Percentiles rank a stretch among this genome's conserved stretches.
Evolutionary conservation across 2,888 invertebrate species (phyloP).

Genomic region (Amitus sp.): DNA sequence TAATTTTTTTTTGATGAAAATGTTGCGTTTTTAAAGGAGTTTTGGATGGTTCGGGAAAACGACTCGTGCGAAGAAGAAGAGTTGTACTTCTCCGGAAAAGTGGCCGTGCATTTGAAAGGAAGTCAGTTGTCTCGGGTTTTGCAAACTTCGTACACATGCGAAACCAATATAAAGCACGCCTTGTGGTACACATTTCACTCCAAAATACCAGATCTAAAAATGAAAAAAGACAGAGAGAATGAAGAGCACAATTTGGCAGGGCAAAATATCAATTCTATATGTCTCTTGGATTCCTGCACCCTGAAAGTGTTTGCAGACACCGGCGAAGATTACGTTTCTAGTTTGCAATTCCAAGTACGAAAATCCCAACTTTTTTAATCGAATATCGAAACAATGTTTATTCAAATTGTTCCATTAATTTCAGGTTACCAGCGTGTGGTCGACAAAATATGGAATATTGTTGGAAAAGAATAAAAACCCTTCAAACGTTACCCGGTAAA

Average conservation of each 20-base stretch:
- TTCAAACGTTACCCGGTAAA: conserved; percentile 45
- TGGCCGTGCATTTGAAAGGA: conserved; percentile 72
- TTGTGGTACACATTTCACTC: conserved; percentile 75
- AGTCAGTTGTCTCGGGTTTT: conserved; percentile 50
- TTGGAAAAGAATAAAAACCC: conserved; percentile 73
- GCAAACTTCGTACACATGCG: conserved; percentile 78
- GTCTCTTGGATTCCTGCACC: conserved; percentile 79
- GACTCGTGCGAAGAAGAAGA: conserved; percentile 79
- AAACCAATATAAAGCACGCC: conserved; percentile 84
- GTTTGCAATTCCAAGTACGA: conserved; percentile 75
- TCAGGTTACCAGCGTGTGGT: conserved; percentile 84
- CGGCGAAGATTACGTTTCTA: conserved; percentile 85
- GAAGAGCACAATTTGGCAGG: conserved; percentile 61
- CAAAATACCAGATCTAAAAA: conserved; percentile 67
- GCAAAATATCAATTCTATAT: conserved; percentile 73
- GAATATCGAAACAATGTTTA: no score
- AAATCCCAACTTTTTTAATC: no score
- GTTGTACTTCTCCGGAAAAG: conserved; percentile 84
- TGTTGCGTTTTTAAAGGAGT: conserved; percentile 59
- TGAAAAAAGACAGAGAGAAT: conserved; percentile 58
- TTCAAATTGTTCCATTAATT: no score
- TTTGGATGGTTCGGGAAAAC: conserved; percentile 67
- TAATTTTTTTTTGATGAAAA: no score
- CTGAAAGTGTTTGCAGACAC: conserved; percentile 81
- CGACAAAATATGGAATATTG: conserved; percentile 85